Evolutionary conservation across 2,113 vertebrate genomes (phyloP).

Genomic region (Machaerirhynchus nigripectus): DNA sequence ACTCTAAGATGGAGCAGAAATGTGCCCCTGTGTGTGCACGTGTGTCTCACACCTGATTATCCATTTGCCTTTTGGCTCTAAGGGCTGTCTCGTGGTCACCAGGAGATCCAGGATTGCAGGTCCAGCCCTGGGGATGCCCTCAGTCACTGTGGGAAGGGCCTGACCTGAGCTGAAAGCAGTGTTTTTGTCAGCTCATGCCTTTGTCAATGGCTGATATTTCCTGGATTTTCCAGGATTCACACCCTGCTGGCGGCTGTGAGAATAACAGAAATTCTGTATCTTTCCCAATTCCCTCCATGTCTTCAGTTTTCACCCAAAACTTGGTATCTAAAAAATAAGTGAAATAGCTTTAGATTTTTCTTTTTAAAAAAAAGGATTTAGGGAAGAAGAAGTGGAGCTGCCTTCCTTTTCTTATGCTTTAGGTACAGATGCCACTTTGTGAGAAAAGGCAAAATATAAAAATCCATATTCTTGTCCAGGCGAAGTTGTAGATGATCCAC

Average conservation of each 20-base stretch:
- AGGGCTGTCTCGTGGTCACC: fast-evolving
- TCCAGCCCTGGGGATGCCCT: neutral
- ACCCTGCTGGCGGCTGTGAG: neutral
- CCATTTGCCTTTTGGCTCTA: neutral
- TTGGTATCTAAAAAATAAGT: neutral
- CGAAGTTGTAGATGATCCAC: neutral
- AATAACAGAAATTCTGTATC: neutral
- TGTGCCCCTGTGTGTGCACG: fast-evolving
- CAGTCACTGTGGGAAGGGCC: neutral
- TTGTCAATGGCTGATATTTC: fast-evolving
- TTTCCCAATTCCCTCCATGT: neutral
- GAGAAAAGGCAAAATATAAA: neutral
- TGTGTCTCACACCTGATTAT: neutral
- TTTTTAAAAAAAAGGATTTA: neutral
- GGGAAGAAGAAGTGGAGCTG: neutral
- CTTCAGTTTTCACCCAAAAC: neutral
- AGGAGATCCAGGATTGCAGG: neutral
- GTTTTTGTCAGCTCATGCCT: neutral
- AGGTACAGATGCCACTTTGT: neutral
- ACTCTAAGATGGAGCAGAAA: neutral
- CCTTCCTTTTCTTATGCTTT: neutral
- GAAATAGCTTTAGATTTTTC: neutral
- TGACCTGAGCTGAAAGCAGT: neutral
- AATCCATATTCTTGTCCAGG: neutral
- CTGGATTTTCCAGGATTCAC: neutral